Percentiles rank a stretch among this genome's conserved stretches.
Conservation (phyloP, 2,888 invertebrate genomes). For the Mellilla xanthometata region DNA sequence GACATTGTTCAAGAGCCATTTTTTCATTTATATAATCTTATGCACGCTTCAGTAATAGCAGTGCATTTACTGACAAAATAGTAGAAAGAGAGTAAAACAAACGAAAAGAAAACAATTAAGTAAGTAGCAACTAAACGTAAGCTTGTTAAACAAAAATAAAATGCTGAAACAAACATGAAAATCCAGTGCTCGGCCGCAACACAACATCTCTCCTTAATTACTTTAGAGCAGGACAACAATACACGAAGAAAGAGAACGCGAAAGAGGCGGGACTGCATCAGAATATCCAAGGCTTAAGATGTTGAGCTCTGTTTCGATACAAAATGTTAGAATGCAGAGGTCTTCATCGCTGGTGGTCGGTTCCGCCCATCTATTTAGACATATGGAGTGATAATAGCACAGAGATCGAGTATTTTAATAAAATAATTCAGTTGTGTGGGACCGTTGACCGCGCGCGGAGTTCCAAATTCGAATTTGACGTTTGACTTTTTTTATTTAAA, state of each 20-base stretch:
- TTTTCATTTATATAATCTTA: no score
- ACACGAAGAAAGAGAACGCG: slow-evolving; percentile 13
- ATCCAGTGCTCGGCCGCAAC: slow-evolving; percentile 35
- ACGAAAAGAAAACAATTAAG: slow-evolving; percentile 25
- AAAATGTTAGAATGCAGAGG: slow-evolving; percentile 17
- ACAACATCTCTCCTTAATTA: slow-evolving; percentile 29
- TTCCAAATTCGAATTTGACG: slow-evolving; percentile 18
- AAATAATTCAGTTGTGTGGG: slow-evolving; percentile 74
- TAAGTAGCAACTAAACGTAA: slow-evolving; percentile 26
- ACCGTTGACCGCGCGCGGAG: slow-evolving; percentile 25
- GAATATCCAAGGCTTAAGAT: background rate
- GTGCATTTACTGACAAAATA: no score
- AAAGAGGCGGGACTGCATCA: slow-evolving; percentile 21
- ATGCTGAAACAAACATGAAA: slow-evolving; percentile 34
- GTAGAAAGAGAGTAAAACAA: slow-evolving; percentile 10
- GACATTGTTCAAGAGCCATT: no score
- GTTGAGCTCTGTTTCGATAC: slow-evolving; percentile 26
- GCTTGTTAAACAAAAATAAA: slow-evolving; percentile 38
- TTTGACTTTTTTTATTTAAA: slow-evolving; percentile 19
- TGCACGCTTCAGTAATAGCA: no score
- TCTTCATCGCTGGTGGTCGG: slow-evolving; percentile 40
- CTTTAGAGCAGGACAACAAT: slow-evolving; percentile 31
- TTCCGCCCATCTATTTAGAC: slow-evolving; percentile 67
- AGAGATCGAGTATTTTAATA: slow-evolving; percentile 58
- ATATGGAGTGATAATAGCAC: slow-evolving; percentile 70